Conservation (phyloP, 1,140 invertebrate genomes). For the Apis mellifera region Amel_HAv3.1 CM009938.2:8857501-8858000, state of each 20-base stretch:
- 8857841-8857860: not conserved
- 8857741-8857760: not conserved
- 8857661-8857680: not conserved
- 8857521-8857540: slow-evolving; percentile 21
- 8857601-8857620: too few relatives aligned
- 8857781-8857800: not conserved
- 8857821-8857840: not conserved
- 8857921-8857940: slow-evolving; percentile 42
- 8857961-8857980: not conserved
- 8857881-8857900: slow-evolving; percentile 48
- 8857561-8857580: slow-evolving; percentile 3
- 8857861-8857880: slow-evolving; percentile 39
- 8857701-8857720: too few relatives aligned
- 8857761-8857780: not conserved
- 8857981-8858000: not conserved
- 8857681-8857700: too few relatives aligned
- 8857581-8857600: not conserved
- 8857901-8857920: slow-evolving; percentile 58
- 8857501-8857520: not conserved
- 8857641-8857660: not conserved
- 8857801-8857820: not conserved
- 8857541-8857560: not conserved
- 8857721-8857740: too few relatives aligned
- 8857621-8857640: not conserved
- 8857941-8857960: slow-evolving; percentile 25